Evolutionary conservation across 2,888 invertebrate genomes (phyloP).

Genomic region (Sepiola atlantica): DNA sequence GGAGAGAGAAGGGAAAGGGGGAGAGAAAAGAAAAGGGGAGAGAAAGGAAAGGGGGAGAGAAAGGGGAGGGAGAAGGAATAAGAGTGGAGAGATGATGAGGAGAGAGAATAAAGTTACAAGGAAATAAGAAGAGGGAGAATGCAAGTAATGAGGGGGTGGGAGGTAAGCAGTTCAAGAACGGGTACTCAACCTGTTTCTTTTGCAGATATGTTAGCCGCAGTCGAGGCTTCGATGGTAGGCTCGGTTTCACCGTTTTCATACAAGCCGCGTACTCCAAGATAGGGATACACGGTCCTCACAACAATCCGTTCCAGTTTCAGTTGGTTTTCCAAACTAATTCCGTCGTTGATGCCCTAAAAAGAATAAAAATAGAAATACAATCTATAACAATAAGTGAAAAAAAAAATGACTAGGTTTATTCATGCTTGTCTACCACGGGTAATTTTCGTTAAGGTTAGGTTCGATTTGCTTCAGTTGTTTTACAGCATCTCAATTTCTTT

Average conservation of each 20-base stretch:
- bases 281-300: constrained; percentile 69
- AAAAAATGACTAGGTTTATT: background rate
- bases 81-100: background rate
- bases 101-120: too few relatives aligned
- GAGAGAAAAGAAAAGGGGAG: background rate
- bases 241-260: constrained; percentile 66
- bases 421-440: background rate
- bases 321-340: constrained; percentile 68
- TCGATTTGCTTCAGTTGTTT: background rate
- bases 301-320: constrained; percentile 70
- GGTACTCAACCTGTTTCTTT: constrained; percentile 41
- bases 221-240: constrained; percentile 57
- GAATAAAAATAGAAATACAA: background rate
- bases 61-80: background rate
- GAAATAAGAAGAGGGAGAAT: background rate
- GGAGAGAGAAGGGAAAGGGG: too few relatives aligned
- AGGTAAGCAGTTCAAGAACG: background rate
- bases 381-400: too few relatives aligned
- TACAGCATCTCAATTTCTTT: background rate
- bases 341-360: constrained; percentile 67
- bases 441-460: background rate
- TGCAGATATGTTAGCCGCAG: background rate
- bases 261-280: constrained; percentile 70
- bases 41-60: background rate
- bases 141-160: background rate